These are phyloP conservation scores for Abrostola triplasia DNA, from an alignment of 2,888 invertebrate genomes.

Conservation along the genomic window DNA sequence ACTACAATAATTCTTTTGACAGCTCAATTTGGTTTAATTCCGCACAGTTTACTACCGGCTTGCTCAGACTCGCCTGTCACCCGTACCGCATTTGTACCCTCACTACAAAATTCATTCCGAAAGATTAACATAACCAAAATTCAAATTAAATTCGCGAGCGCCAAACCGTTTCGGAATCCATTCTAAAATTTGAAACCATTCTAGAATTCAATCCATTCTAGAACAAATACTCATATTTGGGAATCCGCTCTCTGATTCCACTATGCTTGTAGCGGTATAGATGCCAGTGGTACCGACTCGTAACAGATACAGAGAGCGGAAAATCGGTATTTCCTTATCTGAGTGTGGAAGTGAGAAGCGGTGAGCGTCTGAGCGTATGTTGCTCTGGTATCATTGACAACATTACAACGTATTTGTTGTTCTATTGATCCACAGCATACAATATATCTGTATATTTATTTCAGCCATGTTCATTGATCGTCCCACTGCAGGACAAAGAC, in stretches of 20 bases:
- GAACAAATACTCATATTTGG: conserved; percentile 52
- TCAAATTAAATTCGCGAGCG: conserved; percentile 39
- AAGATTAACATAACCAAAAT: conserved; percentile 48
- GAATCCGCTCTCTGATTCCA: conserved; percentile 37
- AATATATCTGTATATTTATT: not conserved
- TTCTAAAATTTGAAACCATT: conserved; percentile 43
- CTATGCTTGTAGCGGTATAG: conserved; percentile 37
- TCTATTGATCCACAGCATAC: too few species aligned
- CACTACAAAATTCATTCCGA: conserved; percentile 34
- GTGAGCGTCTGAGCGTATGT: conserved; percentile 31
- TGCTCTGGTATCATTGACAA: conserved; percentile 14
- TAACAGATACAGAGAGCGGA: conserved; percentile 57
- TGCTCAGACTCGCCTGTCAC: not conserved
- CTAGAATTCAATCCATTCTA: conserved; percentile 46
- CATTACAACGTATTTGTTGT: conserved; percentile 14
- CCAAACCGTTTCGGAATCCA: conserved; percentile 34
- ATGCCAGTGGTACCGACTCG: conserved; percentile 38
- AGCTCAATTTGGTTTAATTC: not conserved
- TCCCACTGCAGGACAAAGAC: too few species aligned
- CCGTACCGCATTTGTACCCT: not conserved
- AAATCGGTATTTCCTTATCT: conserved; percentile 66
- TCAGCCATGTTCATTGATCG: too few species aligned
- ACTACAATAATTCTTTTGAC: not conserved
- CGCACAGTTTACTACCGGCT: not conserved
- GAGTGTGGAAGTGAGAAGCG: conserved; percentile 36